Evolutionary conservation across 2,888 invertebrate genomes (phyloP), one percentile per base, ranked within the genome.

Genomic region (Drosophila eohydei): DNA sequence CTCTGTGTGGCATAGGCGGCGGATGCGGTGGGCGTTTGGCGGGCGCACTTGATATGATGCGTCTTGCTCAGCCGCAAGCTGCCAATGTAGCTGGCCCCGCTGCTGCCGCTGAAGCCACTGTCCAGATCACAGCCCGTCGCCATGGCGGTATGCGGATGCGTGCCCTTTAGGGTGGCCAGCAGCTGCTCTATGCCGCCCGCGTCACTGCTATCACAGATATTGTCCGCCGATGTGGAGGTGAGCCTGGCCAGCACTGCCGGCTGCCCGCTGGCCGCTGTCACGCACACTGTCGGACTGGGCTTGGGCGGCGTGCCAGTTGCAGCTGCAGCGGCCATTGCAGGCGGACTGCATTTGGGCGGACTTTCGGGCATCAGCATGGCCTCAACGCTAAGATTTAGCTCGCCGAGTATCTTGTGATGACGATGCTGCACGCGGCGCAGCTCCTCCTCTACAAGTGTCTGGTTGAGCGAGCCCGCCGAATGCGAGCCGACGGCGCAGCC

Each of bases 351-450:
- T 67, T 91, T 93, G 78, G 92, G 93, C 73, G 93, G 92, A 79
- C 95, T 95, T 89, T 95, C 95, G 21, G 97, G 97, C 97, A 97
- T 97, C 78, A 97, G 93, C 97, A 97, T 97, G 51, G 97, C 97
- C 93, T 97, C 97, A 50, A 96, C 96, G 83, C 97, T 96, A 71
- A 97, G 94, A 94, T 97, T 97, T 69, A 97, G 93, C 92, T 97
- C 97, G 50, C 97, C 97, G 75, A 97, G 94, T 81, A 97, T 96
- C 90, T 96, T 94, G 85, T 95, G 95, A 93, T 97, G 97, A 64
- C 96, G 95, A 75, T 95, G 96, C 92, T 97, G 97, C 56, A 97
- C 97, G 78, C 96, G 94, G 58, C 96, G 95, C 61, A 97, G 96
- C 93, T 97, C 97, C 92, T 97, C 97, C 90, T 96, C 97, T 41